Percentiles rank a stretch among this genome's conserved stretches.
Conservation (phyloP, 2,113 vertebrate species). For the Lycaon pictus region DNA sequence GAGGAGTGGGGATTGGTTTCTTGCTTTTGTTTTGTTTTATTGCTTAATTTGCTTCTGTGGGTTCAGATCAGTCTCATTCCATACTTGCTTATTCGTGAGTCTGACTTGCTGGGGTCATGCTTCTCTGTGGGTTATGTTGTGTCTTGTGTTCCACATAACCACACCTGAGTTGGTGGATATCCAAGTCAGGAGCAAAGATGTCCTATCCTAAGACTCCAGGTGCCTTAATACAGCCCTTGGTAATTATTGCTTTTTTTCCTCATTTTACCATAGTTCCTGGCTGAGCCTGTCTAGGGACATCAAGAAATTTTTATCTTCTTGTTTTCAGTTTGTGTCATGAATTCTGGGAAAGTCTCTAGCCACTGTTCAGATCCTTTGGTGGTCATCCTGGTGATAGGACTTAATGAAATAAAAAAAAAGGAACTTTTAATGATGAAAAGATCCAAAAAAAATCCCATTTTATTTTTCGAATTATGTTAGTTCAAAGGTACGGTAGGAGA, state of each 20-base stretch:
- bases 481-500: neutral
- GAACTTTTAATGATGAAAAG: slow-evolving; percentile 39
- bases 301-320: neutral
- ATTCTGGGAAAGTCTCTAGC: neutral
- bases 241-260: neutral
- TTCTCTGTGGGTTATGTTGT: neutral
- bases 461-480: slow-evolving; percentile 56
- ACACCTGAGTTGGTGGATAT: neutral
- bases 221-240: neutral
- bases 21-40: neutral
- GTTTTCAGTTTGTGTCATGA: neutral
- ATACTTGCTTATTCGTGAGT: neutral
- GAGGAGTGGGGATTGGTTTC: neutral
- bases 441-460: slow-evolving; percentile 44
- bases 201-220: neutral
- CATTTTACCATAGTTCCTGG: neutral
- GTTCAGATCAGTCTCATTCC: neutral
- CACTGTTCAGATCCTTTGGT: neutral
- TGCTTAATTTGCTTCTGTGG: neutral
- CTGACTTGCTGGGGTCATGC: neutral
- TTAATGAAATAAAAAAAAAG: slow-evolving; percentile 13
- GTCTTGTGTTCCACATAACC: neutral
- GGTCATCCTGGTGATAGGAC: neutral
- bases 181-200: neutral
- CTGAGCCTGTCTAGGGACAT: neutral